Base-by-base conservation (phyloP, 2,113 vertebrate species). In the Sturnus vulgaris region DNA sequence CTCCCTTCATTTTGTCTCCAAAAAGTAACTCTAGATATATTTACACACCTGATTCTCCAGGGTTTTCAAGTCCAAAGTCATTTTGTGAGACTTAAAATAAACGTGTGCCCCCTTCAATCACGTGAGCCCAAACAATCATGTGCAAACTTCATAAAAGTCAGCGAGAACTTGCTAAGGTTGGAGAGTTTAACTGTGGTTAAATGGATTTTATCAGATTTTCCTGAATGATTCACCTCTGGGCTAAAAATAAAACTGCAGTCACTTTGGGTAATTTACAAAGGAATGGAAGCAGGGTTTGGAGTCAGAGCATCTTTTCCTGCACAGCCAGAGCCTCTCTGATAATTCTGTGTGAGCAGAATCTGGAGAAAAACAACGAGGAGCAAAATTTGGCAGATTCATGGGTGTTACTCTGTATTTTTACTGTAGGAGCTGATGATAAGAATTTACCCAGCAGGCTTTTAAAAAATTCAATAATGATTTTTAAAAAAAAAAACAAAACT, bases 161-260 rank as follows among this genome's bases (percentile, higher is more conserved):
- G 63, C 91, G 23, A 75, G 60, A 69, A 46, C 80, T 89, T 4
- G 0, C 82, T 86, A 65, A 68, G 72, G 72, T 88, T 95, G 40
- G 83, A 84, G 79, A 86, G 60, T 84, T 92, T 56, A 78, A 84
- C 91, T 53, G 68, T 65, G 49, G 65, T 88, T 78, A 56, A 93
- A 82, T 64, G 77, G 47, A 23, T 88, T 88, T 95, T 91, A 95
- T 92, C 95, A 96, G 91, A 84, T 92, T 92, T 84, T 94, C 92
- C 91, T 68, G 75, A 91, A 83, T 90, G 85, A 92, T 94, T 97
- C 93, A 93, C 90, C 88, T 84, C 82, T 1, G 1, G 52, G 79
- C 76, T 96, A 92, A 96, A 96, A 96, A 96, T 90, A 93, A 82
- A 94, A 13, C 82, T n/a, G 56, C 82, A 90, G 87, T 52, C 79